Evolutionary conservation across 2,888 invertebrate genomes (phyloP), one percentile per base, ranked within the genome.

Genomic region (Andrena bucephala): DNA sequence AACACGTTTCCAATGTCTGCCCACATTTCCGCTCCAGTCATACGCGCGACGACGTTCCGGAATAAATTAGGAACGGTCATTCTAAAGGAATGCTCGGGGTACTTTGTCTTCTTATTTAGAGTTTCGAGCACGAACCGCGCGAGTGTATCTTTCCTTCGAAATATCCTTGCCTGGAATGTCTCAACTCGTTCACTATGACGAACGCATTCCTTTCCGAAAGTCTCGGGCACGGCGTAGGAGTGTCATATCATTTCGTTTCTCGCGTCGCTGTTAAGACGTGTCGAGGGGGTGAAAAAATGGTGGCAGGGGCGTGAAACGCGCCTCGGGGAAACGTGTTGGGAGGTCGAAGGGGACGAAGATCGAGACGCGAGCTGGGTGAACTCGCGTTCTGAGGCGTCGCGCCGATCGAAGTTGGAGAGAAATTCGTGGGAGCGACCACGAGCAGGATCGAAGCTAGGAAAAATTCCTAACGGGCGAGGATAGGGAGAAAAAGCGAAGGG

Each of bases 381-480:
- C 27, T 50, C n/a, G 29, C 59, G 59, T 20, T 42, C 42, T 5
- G 27, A 57, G 20, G 59, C 50, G 29, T 66, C 65, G 66, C 4
- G 52, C 33, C 52, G n/a, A 13, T 29, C 20, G 50, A n/a, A 33
- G n/a, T 20, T 0, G 20, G 24, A 42, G 60, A 62, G 16, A 67
- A 65, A 80, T 67, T 71, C 67, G 71, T 72, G 80, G 54, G 71
- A 80, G 65, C 50, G 24, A 63, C 2, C 33, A 20, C 42, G 29
- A n/a, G 31, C 16, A 50, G 73, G 63, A 72, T 60, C 75, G 57
- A 42, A 71, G 57, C 63, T 24, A 72, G 81, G 80, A 80, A 88
- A 88, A 84, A 88, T 88, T 88, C 89, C 85, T 87, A 84, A 87
- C 84, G 88, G 84, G 65, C 73, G 77, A 77, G 66, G 33, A 57